Conservation (phyloP, 1,140 invertebrate species). For the Argopecten irradians region DNA sequence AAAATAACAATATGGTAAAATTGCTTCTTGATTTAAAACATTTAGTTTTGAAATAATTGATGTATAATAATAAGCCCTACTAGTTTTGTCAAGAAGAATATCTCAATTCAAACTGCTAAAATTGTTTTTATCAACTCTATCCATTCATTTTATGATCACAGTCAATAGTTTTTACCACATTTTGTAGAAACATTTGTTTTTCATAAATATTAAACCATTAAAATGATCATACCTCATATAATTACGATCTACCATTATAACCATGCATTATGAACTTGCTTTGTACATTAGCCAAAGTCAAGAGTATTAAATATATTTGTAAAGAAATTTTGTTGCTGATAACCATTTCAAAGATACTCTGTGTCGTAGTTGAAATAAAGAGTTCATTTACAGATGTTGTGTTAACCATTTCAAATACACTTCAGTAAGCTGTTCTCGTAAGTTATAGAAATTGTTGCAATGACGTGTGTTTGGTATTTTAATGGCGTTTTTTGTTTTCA, state of each 20-base stretch:
- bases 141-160: too few species aligned
- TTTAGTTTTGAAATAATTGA: too few species aligned
- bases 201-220: not conserved
- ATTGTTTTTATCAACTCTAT: too few species aligned
- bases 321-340: not conserved
- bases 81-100: too few species aligned
- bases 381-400: not conserved
- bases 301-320: not conserved
- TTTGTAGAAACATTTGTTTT: too few species aligned
- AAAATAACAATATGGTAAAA: too few species aligned
- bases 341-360: not conserved
- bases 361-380: not conserved
- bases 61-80: too few species aligned
- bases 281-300: not conserved
- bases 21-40: too few species aligned
- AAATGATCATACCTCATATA: not conserved
- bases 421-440: not conserved
- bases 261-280: not conserved
- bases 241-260: not conserved
- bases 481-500: slow-evolving; percentile 2
- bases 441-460: not conserved
- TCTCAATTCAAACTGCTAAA: too few species aligned
- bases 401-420: not conserved
- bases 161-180: too few species aligned
- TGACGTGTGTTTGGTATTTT: not conserved